These are phyloP conservation scores for Lathamus discolor DNA, from an alignment of 2,113 vertebrate species.

Conservation along the genomic window DNA sequence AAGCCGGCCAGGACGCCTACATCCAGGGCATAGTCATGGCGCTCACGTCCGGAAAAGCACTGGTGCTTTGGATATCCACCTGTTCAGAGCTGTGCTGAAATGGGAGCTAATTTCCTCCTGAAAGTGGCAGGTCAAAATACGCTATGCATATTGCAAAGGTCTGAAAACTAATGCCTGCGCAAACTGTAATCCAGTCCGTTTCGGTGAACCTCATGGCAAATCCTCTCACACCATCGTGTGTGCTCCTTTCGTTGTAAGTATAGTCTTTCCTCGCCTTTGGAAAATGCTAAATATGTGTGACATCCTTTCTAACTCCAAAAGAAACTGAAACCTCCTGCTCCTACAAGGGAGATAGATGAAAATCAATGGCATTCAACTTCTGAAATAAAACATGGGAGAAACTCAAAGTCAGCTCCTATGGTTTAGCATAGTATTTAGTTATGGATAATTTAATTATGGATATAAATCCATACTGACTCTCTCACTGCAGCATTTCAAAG, in stretches of 20 bases:
- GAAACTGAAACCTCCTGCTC: not conserved
- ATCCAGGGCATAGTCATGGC: not conserved
- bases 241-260: not conserved
- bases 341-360: not conserved
- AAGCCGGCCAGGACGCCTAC: not conserved
- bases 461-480: not conserved
- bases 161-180: conserved; percentile 42
- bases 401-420: not conserved
- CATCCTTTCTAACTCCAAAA: not conserved
- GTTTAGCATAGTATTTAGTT: not conserved
- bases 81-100: not conserved
- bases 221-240: not conserved
- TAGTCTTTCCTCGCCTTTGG: conserved; percentile 42
- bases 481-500: not conserved
- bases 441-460: too few species aligned
- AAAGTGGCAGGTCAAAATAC: not conserved
- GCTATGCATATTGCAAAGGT: conserved; percentile 58
- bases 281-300: conserved; percentile 25
- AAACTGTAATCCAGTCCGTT: conserved; percentile 12
- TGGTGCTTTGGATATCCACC: not conserved
- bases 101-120: not conserved
- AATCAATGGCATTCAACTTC: not conserved
- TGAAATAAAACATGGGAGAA: not conserved
- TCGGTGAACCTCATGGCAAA: not conserved
- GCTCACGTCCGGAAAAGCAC: accelerated